phyloP scores from a whole-genome alignment of 2,113 vertebrate genomes.

The Equus quagga region DNA sequence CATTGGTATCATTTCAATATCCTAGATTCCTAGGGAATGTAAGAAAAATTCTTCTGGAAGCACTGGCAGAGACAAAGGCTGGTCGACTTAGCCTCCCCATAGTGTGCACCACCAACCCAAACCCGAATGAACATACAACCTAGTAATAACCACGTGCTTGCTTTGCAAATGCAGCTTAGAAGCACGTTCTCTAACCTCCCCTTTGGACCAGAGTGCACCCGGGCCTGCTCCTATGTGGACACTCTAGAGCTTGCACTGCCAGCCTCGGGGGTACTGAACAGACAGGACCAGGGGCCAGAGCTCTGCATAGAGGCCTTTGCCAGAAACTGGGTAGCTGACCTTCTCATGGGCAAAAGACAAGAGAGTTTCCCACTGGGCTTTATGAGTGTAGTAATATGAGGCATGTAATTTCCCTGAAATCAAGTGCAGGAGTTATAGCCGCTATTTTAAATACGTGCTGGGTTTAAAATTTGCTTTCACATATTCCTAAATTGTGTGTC shows the following conservation, averaged over 20 bases:
- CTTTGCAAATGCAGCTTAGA: background rate
- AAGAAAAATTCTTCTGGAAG: background rate
- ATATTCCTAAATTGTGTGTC: constrained; percentile 63
- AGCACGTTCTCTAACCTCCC: background rate
- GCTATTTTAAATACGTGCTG: constrained; percentile 70
- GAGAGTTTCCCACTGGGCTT: constrained; percentile 57
- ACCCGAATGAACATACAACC: background rate
- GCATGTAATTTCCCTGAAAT: constrained; percentile 54
- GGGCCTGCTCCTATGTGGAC: fast-evolving
- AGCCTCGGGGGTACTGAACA: background rate
- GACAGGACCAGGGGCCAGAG: background rate
- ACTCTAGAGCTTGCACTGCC: background rate
- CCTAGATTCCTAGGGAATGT: background rate
- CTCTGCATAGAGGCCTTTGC: background rate
- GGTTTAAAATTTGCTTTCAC: constrained; percentile 75
- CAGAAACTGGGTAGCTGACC: constrained; percentile 52
- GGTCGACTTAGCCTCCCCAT: background rate
- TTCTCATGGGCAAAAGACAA: constrained; percentile 55
- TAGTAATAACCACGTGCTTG: background rate
- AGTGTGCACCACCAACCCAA: background rate
- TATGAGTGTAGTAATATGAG: background rate
- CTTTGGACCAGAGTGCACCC: background rate
- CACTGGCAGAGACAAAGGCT: background rate
- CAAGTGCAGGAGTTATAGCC: constrained; percentile 68
- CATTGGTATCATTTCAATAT: background rate